Evolutionary conservation across 2,113 vertebrate species (phyloP).

Genomic region (Tupaia chinensis): DNA sequence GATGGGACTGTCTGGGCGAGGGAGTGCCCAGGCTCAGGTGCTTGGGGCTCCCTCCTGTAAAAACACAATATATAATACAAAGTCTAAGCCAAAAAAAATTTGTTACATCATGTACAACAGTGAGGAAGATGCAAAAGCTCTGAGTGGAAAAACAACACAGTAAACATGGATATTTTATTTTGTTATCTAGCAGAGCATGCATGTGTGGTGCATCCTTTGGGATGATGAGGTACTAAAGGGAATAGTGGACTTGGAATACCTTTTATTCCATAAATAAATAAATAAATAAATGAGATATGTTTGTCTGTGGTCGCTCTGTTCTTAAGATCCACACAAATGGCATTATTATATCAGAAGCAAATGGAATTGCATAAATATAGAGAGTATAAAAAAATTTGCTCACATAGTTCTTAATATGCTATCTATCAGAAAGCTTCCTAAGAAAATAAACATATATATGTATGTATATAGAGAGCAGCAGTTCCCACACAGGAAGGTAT

Average conservation of each 20-base stretch:
- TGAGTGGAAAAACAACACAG: constrained; percentile 82
- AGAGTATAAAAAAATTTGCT: not conserved
- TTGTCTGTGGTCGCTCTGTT: constrained; percentile 31
- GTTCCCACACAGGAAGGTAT: not conserved
- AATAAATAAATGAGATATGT: not conserved
- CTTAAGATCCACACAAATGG: not conserved
- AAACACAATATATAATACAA: constrained; percentile 91
- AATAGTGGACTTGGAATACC: constrained; percentile 18
- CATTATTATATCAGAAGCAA: not conserved
- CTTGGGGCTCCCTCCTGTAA: constrained; percentile 91
- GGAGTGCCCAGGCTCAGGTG: constrained; percentile 91
- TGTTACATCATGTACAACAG: constrained; percentile 83
- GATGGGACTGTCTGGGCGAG: constrained; percentile 88
- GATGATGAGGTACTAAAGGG: constrained; percentile 61
- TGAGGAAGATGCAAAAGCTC: constrained; percentile 85
- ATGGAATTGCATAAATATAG: constrained; percentile 15
- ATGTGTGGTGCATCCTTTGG: constrained; percentile 49
- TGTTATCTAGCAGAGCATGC: constrained; percentile 47
- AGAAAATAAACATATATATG: not conserved
- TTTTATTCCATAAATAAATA: constrained; percentile 15
- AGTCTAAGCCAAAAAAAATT: constrained; percentile 87
- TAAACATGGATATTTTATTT: constrained; percentile 75
- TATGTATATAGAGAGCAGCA: not conserved
- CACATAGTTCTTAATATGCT: not conserved
- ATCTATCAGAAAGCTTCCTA: not conserved